Percentiles rank a stretch among this genome's conserved stretches.
These are phyloP conservation scores for Semnornis frantzii DNA, from an alignment of 2,113 vertebrate genomes.

Conservation along the genomic window DNA sequence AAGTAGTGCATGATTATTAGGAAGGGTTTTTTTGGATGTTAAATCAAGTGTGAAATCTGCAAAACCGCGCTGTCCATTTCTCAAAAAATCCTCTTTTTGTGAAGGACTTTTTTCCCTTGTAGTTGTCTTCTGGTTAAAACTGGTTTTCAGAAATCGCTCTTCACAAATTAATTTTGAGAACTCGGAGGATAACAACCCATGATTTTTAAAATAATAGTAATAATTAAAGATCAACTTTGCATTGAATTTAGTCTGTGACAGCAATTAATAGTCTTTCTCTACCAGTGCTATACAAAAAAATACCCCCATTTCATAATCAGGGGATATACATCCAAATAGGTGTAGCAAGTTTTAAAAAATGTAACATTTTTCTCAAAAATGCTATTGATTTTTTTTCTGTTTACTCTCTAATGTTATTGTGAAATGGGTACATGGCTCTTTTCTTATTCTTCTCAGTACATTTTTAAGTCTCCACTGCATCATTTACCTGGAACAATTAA, in stretches of 20 bases:
- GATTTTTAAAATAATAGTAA: neutral
- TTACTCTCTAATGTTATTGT: neutral
- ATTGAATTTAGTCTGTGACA: slow-evolving; percentile 52
- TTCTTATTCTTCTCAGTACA: neutral
- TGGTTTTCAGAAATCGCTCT: slow-evolving; percentile 70
- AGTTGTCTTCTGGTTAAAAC: slow-evolving; percentile 44
- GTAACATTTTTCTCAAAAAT: neutral
- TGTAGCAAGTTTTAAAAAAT: neutral
- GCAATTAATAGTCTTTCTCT: slow-evolving; percentile 35
- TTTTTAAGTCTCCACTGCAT: neutral
- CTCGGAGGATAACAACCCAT: slow-evolving; percentile 1
- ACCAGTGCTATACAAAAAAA: neutral
- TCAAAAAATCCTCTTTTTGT: no score
- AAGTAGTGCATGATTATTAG: slow-evolving; percentile 57
- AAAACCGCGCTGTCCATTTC: slow-evolving; percentile 63
- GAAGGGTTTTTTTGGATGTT: slow-evolving; percentile 65
- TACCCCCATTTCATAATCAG: neutral
- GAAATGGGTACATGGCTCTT: neutral
- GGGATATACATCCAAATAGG: neutral
- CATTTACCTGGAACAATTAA: neutral
- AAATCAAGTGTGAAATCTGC: slow-evolving; percentile 84
- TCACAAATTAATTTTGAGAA: slow-evolving; percentile 58
- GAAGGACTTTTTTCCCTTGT: neutral
- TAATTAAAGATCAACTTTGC: neutral
- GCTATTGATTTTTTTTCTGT: neutral